Percentiles rank a stretch among this genome's conserved stretches.
These are phyloP conservation scores for Nomada lathburiana DNA, from an alignment of 2,888 invertebrate species.

Conservation along the genomic window DNA sequence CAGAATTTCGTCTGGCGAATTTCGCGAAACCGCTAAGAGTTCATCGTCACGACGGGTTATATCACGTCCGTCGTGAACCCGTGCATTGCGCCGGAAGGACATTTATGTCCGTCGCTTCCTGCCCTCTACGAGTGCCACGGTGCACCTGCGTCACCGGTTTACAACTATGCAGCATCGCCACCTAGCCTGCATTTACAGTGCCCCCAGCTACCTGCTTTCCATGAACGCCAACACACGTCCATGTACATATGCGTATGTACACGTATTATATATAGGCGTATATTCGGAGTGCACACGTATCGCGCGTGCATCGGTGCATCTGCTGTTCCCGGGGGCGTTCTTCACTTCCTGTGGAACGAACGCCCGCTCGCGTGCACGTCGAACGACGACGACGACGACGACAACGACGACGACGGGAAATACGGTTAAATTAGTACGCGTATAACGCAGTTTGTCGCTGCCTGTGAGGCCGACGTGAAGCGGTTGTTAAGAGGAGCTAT, in stretches of 20 bases:
- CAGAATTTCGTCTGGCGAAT: conserved; percentile 52
- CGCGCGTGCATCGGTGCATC: conserved; percentile 17
- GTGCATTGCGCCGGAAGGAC: conserved; percentile 62
- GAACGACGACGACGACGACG: conserved; percentile 4
- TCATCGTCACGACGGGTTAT: conserved; percentile 17
- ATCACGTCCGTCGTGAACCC: not conserved
- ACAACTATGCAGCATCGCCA: conserved; percentile 51
- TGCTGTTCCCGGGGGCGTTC: conserved; percentile 17
- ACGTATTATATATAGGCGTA: not conserved
- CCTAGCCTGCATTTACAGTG: conserved; percentile 56
- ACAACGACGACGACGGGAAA: conserved; percentile 14
- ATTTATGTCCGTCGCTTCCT: conserved; percentile 73
- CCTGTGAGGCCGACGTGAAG: conserved; percentile 12
- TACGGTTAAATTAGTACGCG: conserved; percentile 28
- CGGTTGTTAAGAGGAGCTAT: conserved; percentile 22
- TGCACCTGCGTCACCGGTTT: conserved; percentile 74
- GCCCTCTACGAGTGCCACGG: conserved; percentile 60
- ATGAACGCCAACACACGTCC: not conserved
- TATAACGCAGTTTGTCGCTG: conserved; percentile 17
- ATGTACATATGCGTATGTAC: not conserved
- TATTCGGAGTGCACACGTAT: not conserved
- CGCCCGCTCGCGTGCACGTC: not conserved
- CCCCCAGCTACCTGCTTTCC: conserved; percentile 7
- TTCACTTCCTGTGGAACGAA: not conserved
- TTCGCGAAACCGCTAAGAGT: conserved; percentile 50